phyloP scores from a whole-genome alignment of 1,140 invertebrate genomes.

The Lasioglossum albipes region DNA sequence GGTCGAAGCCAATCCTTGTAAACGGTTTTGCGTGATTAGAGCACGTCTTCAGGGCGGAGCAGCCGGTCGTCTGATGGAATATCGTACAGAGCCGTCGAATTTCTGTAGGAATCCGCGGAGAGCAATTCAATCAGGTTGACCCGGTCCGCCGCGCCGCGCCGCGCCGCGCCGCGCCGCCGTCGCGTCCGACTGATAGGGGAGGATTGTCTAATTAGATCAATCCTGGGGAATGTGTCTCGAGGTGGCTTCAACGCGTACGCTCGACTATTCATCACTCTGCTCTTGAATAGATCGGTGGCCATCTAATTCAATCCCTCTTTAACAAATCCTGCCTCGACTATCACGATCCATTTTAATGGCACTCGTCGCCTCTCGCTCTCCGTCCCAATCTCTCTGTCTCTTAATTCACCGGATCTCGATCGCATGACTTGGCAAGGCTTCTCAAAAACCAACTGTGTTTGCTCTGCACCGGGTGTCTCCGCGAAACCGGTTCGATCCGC shows the following conservation, averaged over 20 bases:
- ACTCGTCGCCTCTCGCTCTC: too few species aligned
- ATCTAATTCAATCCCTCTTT: conserved; percentile 29
- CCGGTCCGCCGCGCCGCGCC: neutral
- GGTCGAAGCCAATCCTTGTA: conserved; percentile 1
- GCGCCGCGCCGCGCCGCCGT: too few species aligned
- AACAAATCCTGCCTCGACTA: neutral
- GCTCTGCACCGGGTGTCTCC: too few species aligned
- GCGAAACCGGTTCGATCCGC: too few species aligned
- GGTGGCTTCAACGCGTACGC: conserved; percentile 32
- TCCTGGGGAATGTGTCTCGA: conserved; percentile 33
- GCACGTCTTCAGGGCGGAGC: conserved; percentile 8
- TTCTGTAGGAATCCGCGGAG: neutral
- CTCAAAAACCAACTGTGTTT: too few species aligned
- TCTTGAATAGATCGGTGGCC: neutral
- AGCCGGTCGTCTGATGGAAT: conserved; percentile 7
- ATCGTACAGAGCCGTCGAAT: conserved; percentile 3
- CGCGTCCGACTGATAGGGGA: conserved; percentile 29
- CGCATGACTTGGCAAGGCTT: too few species aligned
- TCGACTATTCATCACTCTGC: conserved; percentile 40
- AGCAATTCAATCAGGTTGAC: conserved; percentile 49
- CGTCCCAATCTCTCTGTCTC: too few species aligned
- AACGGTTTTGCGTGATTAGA: conserved; percentile 33
- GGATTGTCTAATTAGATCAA: conserved; percentile 58
- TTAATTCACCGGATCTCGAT: too few species aligned
- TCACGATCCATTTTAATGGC: conserved; percentile 41